Percentiles rank a stretch among this genome's conserved stretches.
Evolutionary conservation across 37 sponge, comb jelly and placozoan genomes (phyloP).

Genomic region (Halichondria panicea): DNA sequence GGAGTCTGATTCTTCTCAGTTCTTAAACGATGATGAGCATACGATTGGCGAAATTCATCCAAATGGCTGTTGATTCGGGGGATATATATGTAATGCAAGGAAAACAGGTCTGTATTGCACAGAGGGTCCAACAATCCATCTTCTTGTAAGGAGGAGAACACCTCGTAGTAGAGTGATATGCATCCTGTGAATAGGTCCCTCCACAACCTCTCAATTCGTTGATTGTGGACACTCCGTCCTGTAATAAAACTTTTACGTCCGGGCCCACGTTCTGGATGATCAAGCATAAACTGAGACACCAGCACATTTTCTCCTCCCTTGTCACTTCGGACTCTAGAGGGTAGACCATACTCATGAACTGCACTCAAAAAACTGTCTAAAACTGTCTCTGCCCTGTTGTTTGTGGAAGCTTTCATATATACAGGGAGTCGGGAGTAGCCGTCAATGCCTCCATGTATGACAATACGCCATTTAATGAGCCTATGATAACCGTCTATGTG

Average conservation of each 20-base stretch:
- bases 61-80: slow-evolving; percentile 46
- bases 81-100: slow-evolving; percentile 54
- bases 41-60: slow-evolving; percentile 44
- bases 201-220: slow-evolving; percentile 69
- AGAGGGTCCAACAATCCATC: slow-evolving; percentile 25
- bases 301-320: slow-evolving; percentile 69
- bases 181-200: slow-evolving; percentile 45
- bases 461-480: slow-evolving; percentile 45
- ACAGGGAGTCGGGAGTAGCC: slow-evolving; percentile 41
- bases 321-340: slow-evolving; percentile 67
- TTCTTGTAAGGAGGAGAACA: slow-evolving; percentile 64
- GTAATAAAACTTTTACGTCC: slow-evolving; percentile 53
- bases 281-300: slow-evolving; percentile 52
- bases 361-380: slow-evolving; percentile 31
- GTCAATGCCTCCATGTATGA: slow-evolving; percentile 60
- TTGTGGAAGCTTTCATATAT: slow-evolving; percentile 35
- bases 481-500: slow-evolving; percentile 61
- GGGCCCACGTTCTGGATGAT: slow-evolving; percentile 52
- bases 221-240: slow-evolving; percentile 69
- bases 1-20: too few relatives aligned
- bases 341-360: slow-evolving; percentile 52
- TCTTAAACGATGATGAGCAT: slow-evolving; percentile 48
- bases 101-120: slow-evolving; percentile 29
- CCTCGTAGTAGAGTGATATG: slow-evolving; percentile 23
- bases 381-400: slow-evolving; percentile 64